Evolutionary conservation across 2,113 vertebrate species (phyloP), one percentile per base, ranked within the genome.

Genomic region (Oxyruncus cristatus): DNA sequence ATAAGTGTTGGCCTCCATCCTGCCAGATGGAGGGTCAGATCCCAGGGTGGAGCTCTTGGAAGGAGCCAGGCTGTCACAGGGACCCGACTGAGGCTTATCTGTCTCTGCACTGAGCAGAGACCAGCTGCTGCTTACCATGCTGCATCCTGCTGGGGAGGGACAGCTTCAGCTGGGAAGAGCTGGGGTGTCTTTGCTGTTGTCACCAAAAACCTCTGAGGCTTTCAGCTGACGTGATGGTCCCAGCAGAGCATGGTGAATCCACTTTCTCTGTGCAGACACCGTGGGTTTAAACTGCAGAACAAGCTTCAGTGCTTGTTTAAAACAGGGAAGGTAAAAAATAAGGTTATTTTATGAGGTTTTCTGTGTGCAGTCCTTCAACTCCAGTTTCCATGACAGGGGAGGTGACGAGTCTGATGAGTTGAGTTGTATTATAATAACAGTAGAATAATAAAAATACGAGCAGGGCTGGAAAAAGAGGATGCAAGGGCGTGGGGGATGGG

Each of bases 151-250:
- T 52, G 65, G 2, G 30, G 37, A 56, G 55, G 33, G 33, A n/a
- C 18, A 30, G 1, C 6, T 53, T 41, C 24, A 12, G 1, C 52
- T 20, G 22, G 52, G 55, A 24, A 46, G 44, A 53, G 39, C 50
- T 52, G 20, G 30, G 8, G 3, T 47, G 62, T 61, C 50, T 55
- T 49, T 39, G 55, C 53, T 63, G n/a, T 9, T 39, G 68, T 84
- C 7, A 2, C 11, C 44, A 68, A 55, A 89, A 92, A 7, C 19
- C 52, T 52, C 6, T 0, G 5, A 53, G 42, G 13, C 6, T 10
- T 73, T 10, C 26, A 27, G 58, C 46, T 5, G 4, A 10, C 16
- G 3, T 0, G 0, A 1, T 55, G 1, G 3, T 67, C 32, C 50
- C 1, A 1, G 23, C 17, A 19, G 42, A 55, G 59, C 44, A 37